phyloP scores from a whole-genome alignment of 37 sponge, comb jelly and placozoan genomes.

The Eunapius fragilis region DNA sequence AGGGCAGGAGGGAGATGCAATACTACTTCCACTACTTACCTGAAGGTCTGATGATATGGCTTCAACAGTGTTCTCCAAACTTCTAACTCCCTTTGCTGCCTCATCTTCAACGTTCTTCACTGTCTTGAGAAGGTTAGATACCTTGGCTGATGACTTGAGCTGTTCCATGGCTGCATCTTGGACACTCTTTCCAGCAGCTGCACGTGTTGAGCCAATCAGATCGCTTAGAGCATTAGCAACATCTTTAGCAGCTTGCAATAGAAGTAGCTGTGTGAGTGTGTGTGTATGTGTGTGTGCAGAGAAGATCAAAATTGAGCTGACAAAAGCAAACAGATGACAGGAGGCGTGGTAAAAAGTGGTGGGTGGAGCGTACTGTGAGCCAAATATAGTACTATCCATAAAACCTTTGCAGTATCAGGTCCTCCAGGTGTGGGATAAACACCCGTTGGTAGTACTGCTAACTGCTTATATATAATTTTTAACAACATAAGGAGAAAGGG shows the following conservation, averaged over 20 bases:
- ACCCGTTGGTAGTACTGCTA: too few relatives aligned
- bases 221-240: constrained; percentile 86
- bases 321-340: too few relatives aligned
- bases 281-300: too few relatives aligned
- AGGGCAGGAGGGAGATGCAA: not conserved
- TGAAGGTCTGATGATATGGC: constrained; percentile 62
- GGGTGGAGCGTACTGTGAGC: too few relatives aligned
- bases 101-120: constrained; percentile 96
- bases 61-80: constrained; percentile 91
- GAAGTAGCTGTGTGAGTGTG: constrained; percentile 32
- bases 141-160: constrained; percentile 83
- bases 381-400: too few relatives aligned
- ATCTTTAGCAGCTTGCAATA: constrained; percentile 92
- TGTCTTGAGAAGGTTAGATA: constrained; percentile 93
- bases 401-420: too few relatives aligned
- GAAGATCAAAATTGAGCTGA: too few relatives aligned
- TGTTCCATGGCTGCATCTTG: constrained; percentile 85
- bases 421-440: too few relatives aligned
- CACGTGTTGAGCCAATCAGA: constrained; percentile 83
- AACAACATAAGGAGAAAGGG: too few relatives aligned
- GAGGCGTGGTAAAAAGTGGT: too few relatives aligned
- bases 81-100: constrained; percentile 76
- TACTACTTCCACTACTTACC: not conserved
- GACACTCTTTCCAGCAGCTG: constrained; percentile 90
- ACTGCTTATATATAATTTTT: too few relatives aligned